A percentile compares a stretch with the other conserved stretches of the same genome.
These are phyloP conservation scores for Fulmarus glacialis DNA, from an alignment of 2,113 vertebrate genomes.

Conservation along the genomic window DNA sequence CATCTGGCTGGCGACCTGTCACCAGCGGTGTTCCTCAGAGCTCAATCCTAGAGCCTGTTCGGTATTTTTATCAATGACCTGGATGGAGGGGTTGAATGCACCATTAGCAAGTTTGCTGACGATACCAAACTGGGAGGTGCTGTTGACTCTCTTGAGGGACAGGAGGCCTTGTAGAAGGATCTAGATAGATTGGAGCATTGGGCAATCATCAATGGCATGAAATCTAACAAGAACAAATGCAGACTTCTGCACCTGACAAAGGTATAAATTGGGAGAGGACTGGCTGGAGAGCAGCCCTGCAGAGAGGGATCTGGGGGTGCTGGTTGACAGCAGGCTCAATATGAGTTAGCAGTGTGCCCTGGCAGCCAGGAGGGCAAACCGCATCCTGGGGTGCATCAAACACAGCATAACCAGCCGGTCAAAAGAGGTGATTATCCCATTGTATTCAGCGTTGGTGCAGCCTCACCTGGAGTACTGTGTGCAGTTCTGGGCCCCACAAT, in stretches of 20 bases:
- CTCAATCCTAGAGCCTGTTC: not conserved
- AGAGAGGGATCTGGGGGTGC: not conserved
- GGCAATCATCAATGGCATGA: not conserved
- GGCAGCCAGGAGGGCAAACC: not conserved
- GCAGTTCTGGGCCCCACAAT: not conserved
- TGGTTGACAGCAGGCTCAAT: not conserved
- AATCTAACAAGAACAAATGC: not conserved
- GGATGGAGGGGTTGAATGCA: not conserved
- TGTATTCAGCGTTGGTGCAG: not conserved
- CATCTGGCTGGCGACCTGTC: not conserved
- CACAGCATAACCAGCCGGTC: not conserved
- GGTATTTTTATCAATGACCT: not conserved
- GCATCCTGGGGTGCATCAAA: not conserved
- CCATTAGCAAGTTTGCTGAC: not conserved
- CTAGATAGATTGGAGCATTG: not conserved
- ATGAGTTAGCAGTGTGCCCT: not conserved
- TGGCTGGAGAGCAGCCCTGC: not conserved
- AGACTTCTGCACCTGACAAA: not conserved
- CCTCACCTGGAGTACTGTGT: not conserved
- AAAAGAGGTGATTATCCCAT: fast-evolving
- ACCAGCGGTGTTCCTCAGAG: not conserved
- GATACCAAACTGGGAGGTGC: not conserved
- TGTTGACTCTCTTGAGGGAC: not conserved
- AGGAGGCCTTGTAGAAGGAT: not conserved
- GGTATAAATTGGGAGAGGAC: not conserved